Evolutionary conservation across 2,888 invertebrate species (phyloP).

Genomic region (Apamea epomidion): DNA sequence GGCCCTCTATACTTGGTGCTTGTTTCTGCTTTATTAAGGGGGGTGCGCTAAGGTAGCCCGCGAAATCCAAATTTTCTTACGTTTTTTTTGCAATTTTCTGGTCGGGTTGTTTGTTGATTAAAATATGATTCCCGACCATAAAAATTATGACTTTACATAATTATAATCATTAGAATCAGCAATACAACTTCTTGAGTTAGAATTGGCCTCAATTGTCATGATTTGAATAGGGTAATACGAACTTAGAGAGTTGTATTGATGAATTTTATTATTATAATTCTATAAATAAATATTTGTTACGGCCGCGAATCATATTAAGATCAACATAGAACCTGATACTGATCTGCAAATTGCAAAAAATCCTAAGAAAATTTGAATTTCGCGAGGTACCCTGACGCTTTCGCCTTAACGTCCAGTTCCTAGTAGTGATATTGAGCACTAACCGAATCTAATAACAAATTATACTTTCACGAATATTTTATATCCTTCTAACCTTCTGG

Average conservation of each 20-base stretch:
- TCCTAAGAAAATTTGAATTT: background rate
- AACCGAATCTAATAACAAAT: slow-evolving; percentile 33
- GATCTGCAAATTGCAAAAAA: background rate
- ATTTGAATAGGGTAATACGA: too few relatives aligned
- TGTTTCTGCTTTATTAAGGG: slow-evolving; percentile 63
- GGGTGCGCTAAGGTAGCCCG: background rate
- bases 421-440: slow-evolving; percentile 55
- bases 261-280: background rate
- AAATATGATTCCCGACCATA: background rate
- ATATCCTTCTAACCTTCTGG: slow-evolving; percentile 34
- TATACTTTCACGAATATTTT: slow-evolving; percentile 49
- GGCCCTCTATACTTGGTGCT: slow-evolving; percentile 62
- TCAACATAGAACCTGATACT: background rate
- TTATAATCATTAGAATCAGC: background rate
- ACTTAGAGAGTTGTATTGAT: background rate
- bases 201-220: too few relatives aligned
- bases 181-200: background rate
- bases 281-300: background rate
- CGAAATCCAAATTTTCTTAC: background rate
- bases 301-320: background rate
- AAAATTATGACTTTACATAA: background rate
- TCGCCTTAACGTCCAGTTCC: slow-evolving; percentile 39
- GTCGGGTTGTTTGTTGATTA: background rate
- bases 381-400: background rate
- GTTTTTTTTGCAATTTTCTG: background rate